phyloP scores from a whole-genome alignment of 2,113 vertebrate species.

The Noturus placidus region DNA sequence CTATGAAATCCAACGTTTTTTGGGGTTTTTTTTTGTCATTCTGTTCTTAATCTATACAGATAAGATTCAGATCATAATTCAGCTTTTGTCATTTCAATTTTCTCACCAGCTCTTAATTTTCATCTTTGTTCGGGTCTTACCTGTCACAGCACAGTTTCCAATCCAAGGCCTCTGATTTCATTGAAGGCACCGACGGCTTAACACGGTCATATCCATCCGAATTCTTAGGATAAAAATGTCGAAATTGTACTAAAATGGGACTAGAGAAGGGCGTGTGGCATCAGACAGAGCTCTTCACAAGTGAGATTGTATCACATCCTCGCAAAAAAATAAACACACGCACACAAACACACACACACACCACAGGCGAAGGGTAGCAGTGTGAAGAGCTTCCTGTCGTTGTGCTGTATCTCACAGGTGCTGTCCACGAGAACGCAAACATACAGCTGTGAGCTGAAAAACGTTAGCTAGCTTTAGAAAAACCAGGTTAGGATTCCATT shows the following conservation, averaged over 20 bases:
- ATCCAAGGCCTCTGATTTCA: conserved; percentile 29
- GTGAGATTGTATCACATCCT: conserved; percentile 30
- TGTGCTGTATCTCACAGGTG: conserved; percentile 70
- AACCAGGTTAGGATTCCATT: conserved; percentile 65
- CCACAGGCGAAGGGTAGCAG: conserved; percentile 50
- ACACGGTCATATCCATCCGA: conserved; percentile 22
- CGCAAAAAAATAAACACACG: conserved; percentile 11
- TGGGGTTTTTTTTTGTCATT: not conserved
- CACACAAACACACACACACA: conserved; percentile 33
- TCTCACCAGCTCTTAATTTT: not conserved
- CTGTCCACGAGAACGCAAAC: conserved; percentile 15
- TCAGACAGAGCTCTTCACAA: not conserved
- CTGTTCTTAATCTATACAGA: not conserved
- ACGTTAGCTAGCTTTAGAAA: conserved; percentile 58
- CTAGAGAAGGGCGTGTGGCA: not conserved
- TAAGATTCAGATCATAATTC: not conserved
- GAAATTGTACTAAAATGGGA: not conserved
- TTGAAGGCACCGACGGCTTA: not conserved
- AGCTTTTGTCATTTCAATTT: not conserved
- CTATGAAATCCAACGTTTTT: too few species aligned
- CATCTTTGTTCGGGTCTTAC: not conserved
- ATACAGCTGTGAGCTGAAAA: conserved; percentile 62
- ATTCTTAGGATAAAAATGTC: not conserved
- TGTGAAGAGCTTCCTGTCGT: conserved; percentile 74
- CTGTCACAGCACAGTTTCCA: conserved; percentile 14